Conservation (phyloP, 1,140 invertebrate genomes). For the Zaprionus africanus region DNA sequence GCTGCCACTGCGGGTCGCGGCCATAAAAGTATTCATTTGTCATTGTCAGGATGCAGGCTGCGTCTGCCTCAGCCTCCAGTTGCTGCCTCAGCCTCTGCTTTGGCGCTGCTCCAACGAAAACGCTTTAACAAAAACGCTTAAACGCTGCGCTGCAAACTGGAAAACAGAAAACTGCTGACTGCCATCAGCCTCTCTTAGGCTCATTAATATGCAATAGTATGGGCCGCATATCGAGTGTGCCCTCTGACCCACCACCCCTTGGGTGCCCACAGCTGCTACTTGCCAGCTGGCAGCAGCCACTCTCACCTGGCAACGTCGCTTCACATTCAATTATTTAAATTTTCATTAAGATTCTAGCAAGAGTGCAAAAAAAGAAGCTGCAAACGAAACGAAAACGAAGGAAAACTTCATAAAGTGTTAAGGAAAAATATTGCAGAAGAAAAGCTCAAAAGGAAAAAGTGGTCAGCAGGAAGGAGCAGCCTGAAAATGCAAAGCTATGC, state of each 20-base stretch:
- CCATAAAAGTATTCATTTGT: slow-evolving; percentile 82
- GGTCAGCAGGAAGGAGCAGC: slow-evolving; percentile 30
- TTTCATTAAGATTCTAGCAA: slow-evolving; percentile 77
- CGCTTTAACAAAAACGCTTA: slow-evolving; percentile 58
- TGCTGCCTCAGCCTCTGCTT: not conserved
- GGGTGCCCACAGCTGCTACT: slow-evolving; percentile 34
- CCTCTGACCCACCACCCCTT: not conserved
- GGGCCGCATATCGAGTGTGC: slow-evolving; percentile 17
- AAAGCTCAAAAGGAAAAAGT: slow-evolving; percentile 44
- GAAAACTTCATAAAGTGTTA: slow-evolving; percentile 69
- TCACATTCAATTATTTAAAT: slow-evolving; percentile 81
- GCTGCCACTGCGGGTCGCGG: slow-evolving; percentile 57
- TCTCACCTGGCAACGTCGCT: slow-evolving; percentile 32
- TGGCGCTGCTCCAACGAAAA: slow-evolving; percentile 32
- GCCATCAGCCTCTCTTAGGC: slow-evolving; percentile 47
- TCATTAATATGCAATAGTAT: slow-evolving; percentile 80
- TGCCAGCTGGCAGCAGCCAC: slow-evolving; percentile 28
- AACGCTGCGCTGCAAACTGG: slow-evolving; percentile 33
- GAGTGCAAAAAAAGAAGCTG: slow-evolving; percentile 20
- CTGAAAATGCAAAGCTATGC: slow-evolving; percentile 78
- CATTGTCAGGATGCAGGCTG: slow-evolving; percentile 67
- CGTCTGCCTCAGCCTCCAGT: slow-evolving; percentile 17
- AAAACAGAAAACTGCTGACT: slow-evolving; percentile 53
- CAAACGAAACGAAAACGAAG: not conserved
- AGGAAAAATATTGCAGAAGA: slow-evolving; percentile 62